phyloP scores from a whole-genome alignment of 2,797 vertebrate genomes.

The Huso huso region DNA sequence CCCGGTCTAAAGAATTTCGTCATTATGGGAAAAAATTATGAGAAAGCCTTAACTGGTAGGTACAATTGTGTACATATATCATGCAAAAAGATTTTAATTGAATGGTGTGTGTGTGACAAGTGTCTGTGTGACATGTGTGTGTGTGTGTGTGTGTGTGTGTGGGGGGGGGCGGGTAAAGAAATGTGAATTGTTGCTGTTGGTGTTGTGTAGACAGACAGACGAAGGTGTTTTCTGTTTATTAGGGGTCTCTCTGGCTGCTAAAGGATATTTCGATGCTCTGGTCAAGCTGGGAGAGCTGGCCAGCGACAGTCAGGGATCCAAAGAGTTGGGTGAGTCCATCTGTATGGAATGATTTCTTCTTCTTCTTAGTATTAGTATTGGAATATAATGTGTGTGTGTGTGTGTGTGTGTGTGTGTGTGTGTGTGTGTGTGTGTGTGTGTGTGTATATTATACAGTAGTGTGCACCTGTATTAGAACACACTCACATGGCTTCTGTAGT shows the following conservation, averaged over 20 bases:
- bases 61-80: not conserved
- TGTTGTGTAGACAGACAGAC: not conserved
- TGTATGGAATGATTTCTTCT: too few species aligned
- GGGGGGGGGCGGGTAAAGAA: not conserved
- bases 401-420: not conserved
- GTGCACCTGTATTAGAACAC: too few species aligned
- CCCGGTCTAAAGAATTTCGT: conserved; percentile 81
- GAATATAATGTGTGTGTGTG: not conserved
- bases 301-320: conserved; percentile 76
- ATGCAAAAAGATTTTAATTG: not conserved
- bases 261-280: conserved; percentile 74
- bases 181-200: too few species aligned
- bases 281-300: conserved; percentile 76
- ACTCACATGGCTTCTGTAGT: too few species aligned
- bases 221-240: conserved; percentile 18
- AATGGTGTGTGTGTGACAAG: not conserved
- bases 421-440: not conserved
- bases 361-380: too few species aligned
- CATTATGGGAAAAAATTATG: conserved; percentile 72
- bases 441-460: too few species aligned
- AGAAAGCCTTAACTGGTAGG: conserved; percentile 66
- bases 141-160: not conserved
- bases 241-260: conserved; percentile 75
- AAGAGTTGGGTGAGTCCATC: conserved; percentile 67
- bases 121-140: conserved; percentile 37